Evolutionary conservation across 2,797 vertebrate genomes (phyloP).

Genomic region (Myotis pilosus): DNA sequence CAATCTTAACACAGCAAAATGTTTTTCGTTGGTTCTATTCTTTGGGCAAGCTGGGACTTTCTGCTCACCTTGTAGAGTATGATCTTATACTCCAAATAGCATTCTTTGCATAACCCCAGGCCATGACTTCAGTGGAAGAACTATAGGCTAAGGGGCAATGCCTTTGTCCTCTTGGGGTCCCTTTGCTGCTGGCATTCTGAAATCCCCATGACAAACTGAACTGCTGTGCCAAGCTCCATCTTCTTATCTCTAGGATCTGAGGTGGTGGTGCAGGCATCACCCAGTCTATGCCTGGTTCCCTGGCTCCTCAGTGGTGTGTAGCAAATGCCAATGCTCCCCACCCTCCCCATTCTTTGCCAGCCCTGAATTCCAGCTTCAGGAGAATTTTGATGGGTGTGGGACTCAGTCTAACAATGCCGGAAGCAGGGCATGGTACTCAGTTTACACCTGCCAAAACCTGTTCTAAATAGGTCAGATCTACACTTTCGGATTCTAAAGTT

Average conservation of each 20-base stretch:
- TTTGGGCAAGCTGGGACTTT: not conserved
- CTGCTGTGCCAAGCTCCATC: not conserved
- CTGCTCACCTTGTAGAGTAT: not conserved
- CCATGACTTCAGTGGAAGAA: not conserved
- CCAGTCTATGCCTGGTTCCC: not conserved
- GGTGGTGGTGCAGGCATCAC: not conserved
- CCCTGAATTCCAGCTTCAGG: constrained; percentile 3
- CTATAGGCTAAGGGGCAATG: not conserved
- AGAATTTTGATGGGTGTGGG: constrained; percentile 31
- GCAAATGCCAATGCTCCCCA: not conserved
- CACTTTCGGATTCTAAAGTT: not conserved
- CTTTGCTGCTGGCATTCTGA: not conserved
- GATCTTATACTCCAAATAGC: not conserved
- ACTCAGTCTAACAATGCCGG: not conserved
- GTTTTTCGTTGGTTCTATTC: not conserved
- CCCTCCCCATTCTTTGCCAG: not conserved
- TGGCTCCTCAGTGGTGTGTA: not conserved
- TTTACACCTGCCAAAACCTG: constrained; percentile 52
- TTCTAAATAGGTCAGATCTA: constrained; percentile 36
- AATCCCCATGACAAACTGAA: not conserved
- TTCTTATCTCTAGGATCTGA: constrained; percentile 20
- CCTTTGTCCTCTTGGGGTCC: not conserved
- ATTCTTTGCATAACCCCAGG: not conserved
- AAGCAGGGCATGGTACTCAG: not conserved
- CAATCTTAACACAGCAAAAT: not conserved